Base-by-base conservation (phyloP, 2,888 invertebrate genomes). In the Caenorhabditis sp. region DNA sequence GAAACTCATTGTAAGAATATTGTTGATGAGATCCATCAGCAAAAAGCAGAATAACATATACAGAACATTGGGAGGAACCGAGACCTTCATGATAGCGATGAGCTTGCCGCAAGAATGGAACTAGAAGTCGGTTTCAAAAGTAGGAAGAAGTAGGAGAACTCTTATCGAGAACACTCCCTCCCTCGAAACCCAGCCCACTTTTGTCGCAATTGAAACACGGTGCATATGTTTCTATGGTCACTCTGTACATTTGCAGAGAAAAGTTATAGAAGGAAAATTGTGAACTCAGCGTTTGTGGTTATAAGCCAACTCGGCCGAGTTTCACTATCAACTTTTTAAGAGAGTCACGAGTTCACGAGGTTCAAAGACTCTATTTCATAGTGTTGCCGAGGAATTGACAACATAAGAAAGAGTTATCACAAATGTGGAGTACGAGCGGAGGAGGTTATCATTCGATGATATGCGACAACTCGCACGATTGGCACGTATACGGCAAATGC, bases 1-100 rank as follows among this genome's bases (percentile, higher is more conserved):
- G 31, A 82, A 86, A 12, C 54, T 70, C 19, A 80, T 22, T 0
- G 73, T 14, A 26, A 76, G 74, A 12, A 86, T 47, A 16, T 76
- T 70, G 24, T 76, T 66, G 12, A 77, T 79, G 10, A 86, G 10
- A 59, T 85, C 86, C 66, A 85, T 59, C 6, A 85, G 7, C 5
- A 61, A 51, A 61, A 79, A 85, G n/a, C 70, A 54, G n/a, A 70
- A 70, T 44, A 84, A 56, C 41, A 85, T 75, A 28, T 81, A 74
- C 0, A 82, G 19, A 16, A 86, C 22, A 61, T 86, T 86, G 1
- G 61, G 56, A 28, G 83, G 73, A 22, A 77, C 38, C 10, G 63
- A 56, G 26, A 73, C 61, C 38, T 66, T 41, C 72, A 76, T 76
- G 2, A 2, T 49, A 26, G 41, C 49, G 16, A 31, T 35, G 28